phyloP scores from a whole-genome alignment of 2,888 invertebrate species.

The Acronicta psi region DNA sequence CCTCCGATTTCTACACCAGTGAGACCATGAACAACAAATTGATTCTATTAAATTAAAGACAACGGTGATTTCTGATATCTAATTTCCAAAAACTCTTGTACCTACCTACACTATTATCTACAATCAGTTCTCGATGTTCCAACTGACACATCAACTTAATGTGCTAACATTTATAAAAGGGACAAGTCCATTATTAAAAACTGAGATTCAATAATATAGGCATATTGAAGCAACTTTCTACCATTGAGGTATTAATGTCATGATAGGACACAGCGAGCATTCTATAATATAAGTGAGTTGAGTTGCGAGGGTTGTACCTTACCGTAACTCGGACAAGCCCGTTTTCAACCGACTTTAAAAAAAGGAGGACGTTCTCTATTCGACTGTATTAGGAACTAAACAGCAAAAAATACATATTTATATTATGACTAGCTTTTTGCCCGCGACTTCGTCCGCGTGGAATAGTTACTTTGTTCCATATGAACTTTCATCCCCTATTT shows the following conservation, averaged over 20 bases:
- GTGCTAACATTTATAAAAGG: constrained; percentile 45
- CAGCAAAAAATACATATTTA: no score
- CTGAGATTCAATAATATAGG: constrained; percentile 15
- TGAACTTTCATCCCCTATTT: no score
- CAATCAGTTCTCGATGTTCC: constrained; percentile 16
- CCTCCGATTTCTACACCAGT: constrained; percentile 33
- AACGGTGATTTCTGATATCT: constrained; percentile 34
- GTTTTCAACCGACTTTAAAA: no score
- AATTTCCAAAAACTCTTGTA: constrained; percentile 39
- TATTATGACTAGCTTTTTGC: no score
- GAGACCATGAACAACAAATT: constrained; percentile 32
- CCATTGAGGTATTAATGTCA: constrained; percentile 3
- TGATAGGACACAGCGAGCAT: neutral
- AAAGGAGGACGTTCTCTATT: no score
- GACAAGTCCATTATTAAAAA: constrained; percentile 48
- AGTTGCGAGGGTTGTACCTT: neutral
- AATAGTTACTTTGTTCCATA: no score
- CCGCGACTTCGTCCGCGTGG: no score
- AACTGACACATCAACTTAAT: constrained; percentile 42
- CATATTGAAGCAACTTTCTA: constrained; percentile 57
- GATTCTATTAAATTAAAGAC: constrained; percentile 34
- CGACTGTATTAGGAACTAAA: no score
- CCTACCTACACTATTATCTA: constrained; percentile 2
- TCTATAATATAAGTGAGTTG: no score
- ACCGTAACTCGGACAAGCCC: neutral